Percentiles rank a stretch among this genome's conserved stretches.
These are phyloP conservation scores for Trissoscelio sp. DNA, from an alignment of 2,888 invertebrate species.

Conservation along the genomic window DNA sequence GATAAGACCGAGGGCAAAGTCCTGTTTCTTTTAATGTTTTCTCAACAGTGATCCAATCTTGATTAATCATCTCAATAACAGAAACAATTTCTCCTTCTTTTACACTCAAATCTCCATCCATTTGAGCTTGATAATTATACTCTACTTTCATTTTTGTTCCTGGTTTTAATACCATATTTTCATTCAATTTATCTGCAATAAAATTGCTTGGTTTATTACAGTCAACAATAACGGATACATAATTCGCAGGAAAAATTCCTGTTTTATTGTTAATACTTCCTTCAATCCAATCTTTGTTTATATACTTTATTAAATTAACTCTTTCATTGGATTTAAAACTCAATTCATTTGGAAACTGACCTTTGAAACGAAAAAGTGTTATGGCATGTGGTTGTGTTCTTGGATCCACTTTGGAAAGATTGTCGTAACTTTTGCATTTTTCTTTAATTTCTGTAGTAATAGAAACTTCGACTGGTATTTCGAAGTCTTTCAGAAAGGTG, in stretches of 20 bases:
- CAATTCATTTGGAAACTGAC: slow-evolving; percentile 85
- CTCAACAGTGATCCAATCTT: slow-evolving; percentile 83
- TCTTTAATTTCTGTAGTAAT: too few species aligned
- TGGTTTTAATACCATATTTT: slow-evolving; percentile 70
- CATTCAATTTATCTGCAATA: slow-evolving; percentile 56
- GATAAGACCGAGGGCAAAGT: slow-evolving; percentile 80
- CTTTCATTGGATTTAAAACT: slow-evolving; percentile 85
- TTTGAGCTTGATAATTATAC: slow-evolving; percentile 85
- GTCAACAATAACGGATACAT: slow-evolving; percentile 86
- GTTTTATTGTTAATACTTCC: slow-evolving; percentile 84
- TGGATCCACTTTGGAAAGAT: too few species aligned
- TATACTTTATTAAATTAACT: slow-evolving; percentile 84
- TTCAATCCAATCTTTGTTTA: slow-evolving; percentile 85
- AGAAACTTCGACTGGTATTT: slow-evolving; percentile 65
- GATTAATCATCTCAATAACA: slow-evolving; percentile 79
- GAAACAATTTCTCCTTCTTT: slow-evolving; percentile 83
- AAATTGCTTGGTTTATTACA: slow-evolving; percentile 76
- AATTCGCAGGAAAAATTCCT: slow-evolving; percentile 85
- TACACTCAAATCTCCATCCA: slow-evolving; percentile 85
- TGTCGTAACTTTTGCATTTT: too few species aligned
- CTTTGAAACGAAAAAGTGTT: slow-evolving; percentile 84
- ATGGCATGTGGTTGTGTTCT: slow-evolving; percentile 84
- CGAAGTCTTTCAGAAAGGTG: slow-evolving; percentile 78
- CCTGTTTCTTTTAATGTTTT: slow-evolving; percentile 77
- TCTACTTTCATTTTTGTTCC: slow-evolving; percentile 83